Conservation (phyloP, 37 sponge, comb jelly and placozoan genomes). For the Crambe crambe region DNA sequence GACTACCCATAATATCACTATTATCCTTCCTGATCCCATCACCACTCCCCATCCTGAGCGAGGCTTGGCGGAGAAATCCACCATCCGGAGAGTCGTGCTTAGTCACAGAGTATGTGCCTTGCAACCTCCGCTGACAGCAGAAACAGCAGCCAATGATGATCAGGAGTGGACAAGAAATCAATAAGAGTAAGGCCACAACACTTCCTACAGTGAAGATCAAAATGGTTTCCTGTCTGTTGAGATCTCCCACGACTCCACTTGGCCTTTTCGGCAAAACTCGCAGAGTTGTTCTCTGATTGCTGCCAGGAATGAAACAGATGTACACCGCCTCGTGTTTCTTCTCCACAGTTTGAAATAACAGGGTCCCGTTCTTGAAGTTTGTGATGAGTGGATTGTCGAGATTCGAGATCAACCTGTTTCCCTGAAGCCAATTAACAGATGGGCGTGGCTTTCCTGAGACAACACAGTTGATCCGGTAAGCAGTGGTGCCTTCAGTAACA, state of each 20-base stretch:
- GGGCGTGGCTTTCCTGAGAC: constrained; percentile 47
- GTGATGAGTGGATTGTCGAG: background rate
- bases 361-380: constrained; percentile 40
- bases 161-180: constrained; percentile 6
- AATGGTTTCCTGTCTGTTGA: constrained; percentile 3
- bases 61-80: background rate
- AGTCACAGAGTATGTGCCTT: background rate
- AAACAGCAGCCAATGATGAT: constrained; percentile 23
- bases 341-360: constrained; percentile 11
- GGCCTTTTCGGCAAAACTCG: background rate
- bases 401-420: background rate
- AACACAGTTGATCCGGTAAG: constrained; percentile 31
- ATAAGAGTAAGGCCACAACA: constrained; percentile 14
- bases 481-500: constrained; percentile 24
- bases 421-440: constrained; percentile 18
- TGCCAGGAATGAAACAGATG: constrained; percentile 17
- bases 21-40: constrained; percentile 67
- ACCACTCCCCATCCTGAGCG: too few species aligned
- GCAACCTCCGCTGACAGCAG: background rate
- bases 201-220: constrained; percentile 1
- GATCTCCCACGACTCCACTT: background rate
- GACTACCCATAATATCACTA: constrained; percentile 17
- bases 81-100: background rate
- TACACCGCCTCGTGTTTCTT: constrained; percentile 33
- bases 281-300: background rate